phyloP scores from a whole-genome alignment of 2,888 invertebrate species.

The Muschampia plurimacula region DNA sequence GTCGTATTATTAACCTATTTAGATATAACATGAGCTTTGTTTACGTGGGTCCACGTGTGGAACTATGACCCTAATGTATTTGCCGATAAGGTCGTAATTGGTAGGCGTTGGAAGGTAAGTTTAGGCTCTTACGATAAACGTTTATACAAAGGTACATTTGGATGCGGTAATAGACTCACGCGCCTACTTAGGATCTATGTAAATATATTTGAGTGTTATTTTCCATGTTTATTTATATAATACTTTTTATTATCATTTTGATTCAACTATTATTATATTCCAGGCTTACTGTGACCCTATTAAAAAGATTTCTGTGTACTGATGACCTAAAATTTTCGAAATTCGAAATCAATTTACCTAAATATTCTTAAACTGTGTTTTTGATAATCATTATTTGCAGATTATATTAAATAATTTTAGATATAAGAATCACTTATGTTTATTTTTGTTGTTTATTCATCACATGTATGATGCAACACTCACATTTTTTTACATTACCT shows the following conservation, averaged over 20 bases:
- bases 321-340: no score
- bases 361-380: no score
- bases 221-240: background rate
- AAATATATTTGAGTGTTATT: conserved; percentile 15
- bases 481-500: no score
- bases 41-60: conserved; percentile 58
- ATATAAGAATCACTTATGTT: no score
- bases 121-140: conserved; percentile 11
- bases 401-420: no score
- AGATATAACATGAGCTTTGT: conserved; percentile 67
- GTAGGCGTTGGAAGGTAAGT: background rate
- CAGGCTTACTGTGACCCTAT: no score
- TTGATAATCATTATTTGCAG: no score
- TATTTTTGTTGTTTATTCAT: no score
- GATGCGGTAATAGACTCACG: conserved; percentile 12
- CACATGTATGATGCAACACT: no score
- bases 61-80: conserved; percentile 55
- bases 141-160: conserved; percentile 11
- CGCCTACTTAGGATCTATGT: conserved; percentile 17
- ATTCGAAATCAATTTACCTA: no score
- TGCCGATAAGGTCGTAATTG: conserved; percentile 50
- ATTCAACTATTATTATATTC: background rate
- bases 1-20: conserved; percentile 72
- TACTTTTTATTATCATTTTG: background rate
- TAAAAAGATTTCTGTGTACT: no score